Evolutionary conservation across 2,888 invertebrate genomes (phyloP), one percentile per base, ranked within the genome.

Genomic region (Parnassius orleans): DNA sequence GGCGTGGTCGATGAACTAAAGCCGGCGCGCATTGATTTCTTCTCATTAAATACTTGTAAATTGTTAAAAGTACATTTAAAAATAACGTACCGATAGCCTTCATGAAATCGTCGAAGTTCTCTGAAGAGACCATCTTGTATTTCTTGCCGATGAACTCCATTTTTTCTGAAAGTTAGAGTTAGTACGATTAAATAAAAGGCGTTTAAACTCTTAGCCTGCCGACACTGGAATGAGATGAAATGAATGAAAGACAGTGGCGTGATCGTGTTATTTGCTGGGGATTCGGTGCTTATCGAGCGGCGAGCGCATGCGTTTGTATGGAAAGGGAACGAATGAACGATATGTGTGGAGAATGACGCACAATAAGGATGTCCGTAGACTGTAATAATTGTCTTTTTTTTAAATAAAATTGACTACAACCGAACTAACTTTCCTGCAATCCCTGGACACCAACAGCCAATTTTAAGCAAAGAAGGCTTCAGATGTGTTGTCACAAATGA

Each of bases 31-130:
- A 59, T 71, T 66, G 59, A 70, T 68, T 71, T 67, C 61, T 68
- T 67, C 62, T 66, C 41, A 5, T 58, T 54, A 67, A 72, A 70
- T 71, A 70, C 67, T 69, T 65, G 66, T 68, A 68, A 64, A 75
- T 70, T 69, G 66, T 55, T 55, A 58, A 60, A 71, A 69, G 61
- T 74, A 73, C 64, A 61, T 50, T 43, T 56, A 19, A 69, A 69
- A 74, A 70, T 61, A 46, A 87, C 95, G 95, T 80, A 97, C 97
- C 97, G 68, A 97, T 86, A 57, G 94, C 93, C 92, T 96, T 96
- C 96, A 98, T 95, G 92, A 96, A 97, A 64, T 96, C 96, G 76
- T 98, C 97, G 84, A 98, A 97, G 81, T 97, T 96, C 69, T 97
- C 96, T 74, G 95, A 95, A 65, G 93, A 93, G 66, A 92, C 86